A percentile compares a stretch with the other conserved stretches of the same genome.
phyloP scores from a whole-genome alignment of 1,140 invertebrate genomes.

The Orussus abietinus region DNA sequence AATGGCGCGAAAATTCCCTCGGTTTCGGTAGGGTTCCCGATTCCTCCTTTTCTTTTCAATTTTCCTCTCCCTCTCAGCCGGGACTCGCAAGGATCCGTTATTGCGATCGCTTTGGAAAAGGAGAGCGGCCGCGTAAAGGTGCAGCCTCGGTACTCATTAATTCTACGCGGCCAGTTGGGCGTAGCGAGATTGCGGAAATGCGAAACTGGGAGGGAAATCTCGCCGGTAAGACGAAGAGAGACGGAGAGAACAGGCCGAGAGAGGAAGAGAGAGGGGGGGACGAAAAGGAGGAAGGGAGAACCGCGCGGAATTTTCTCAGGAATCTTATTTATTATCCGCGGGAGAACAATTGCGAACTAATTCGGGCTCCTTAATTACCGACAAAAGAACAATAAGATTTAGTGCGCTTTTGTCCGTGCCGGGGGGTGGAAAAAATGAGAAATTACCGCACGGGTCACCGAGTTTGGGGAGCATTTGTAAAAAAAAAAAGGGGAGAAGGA shows the following conservation, averaged over 20 bases:
- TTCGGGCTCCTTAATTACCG: conserved; percentile 51
- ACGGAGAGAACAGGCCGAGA: conserved; percentile 4
- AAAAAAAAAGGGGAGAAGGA: no score
- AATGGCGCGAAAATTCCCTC: conserved; percentile 14
- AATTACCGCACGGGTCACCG: conserved; percentile 46
- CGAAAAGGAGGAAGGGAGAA: conserved; percentile 10
- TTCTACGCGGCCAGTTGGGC: conserved; percentile 33
- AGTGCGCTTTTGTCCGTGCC: conserved; percentile 45
- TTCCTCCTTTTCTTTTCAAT: conserved; percentile 1
- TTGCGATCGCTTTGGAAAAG: conserved; percentile 11
- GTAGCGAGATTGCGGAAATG: conserved; percentile 37
- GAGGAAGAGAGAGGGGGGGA: conserved; percentile 7
- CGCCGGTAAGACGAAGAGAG: conserved; percentile 15
- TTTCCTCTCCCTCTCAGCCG: no score
- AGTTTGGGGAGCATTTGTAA: conserved; percentile 15
- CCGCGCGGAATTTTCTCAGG: conserved; percentile 41
- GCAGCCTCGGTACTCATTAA: conserved; percentile 31
- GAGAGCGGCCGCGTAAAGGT: conserved; percentile 2
- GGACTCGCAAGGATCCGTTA: conserved; percentile 7
- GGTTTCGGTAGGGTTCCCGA: conserved; percentile 5
- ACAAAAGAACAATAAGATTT: conserved; percentile 53
- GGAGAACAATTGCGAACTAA: conserved; percentile 50
- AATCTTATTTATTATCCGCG: conserved; percentile 52
- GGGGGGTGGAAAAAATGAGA: conserved; percentile 55
- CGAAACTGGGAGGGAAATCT: conserved; percentile 21